phyloP scores from a whole-genome alignment of 2,797 vertebrate species.

The Avahi laniger region DNA sequence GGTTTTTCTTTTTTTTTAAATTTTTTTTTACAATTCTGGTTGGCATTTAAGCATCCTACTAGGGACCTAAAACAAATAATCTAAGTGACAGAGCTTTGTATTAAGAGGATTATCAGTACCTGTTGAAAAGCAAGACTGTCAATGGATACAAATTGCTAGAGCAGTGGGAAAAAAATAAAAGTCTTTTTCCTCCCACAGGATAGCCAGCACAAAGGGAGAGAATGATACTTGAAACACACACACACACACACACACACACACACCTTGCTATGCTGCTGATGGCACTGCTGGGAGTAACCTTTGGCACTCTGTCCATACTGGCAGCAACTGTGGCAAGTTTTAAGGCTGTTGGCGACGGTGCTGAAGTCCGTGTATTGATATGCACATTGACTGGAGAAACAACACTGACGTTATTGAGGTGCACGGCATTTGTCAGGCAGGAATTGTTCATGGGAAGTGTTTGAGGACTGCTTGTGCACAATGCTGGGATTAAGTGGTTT shows the following conservation, averaged over 20 bases:
- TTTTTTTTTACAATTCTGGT: background rate
- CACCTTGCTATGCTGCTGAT: conserved; percentile 93
- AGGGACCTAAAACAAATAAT: conserved; percentile 1
- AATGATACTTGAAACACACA: background rate
- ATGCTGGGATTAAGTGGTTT: conserved; percentile 89
- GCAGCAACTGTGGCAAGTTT: conserved; percentile 94
- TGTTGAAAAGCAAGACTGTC: conserved; percentile 38
- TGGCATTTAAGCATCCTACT: conserved; percentile 25
- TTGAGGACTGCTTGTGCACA: conserved; percentile 90
- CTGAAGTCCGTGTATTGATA: conserved; percentile 91
- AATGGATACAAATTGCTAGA: background rate
- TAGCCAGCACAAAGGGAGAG: background rate
- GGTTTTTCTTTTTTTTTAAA: background rate
- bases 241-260: conserved; percentile 78
- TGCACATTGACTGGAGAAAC: conserved; percentile 93
- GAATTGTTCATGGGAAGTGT: conserved; percentile 91
- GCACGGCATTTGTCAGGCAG: conserved; percentile 89
- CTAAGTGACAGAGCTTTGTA: background rate
- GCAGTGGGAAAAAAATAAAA: background rate
- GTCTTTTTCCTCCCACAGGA: background rate
- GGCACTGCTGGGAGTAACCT: conserved; percentile 92
- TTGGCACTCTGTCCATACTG: conserved; percentile 93
- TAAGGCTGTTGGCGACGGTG: conserved; percentile 94
- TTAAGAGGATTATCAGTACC: conserved; percentile 5
- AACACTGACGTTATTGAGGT: conserved; percentile 91